Evolutionary conservation across 2,797 vertebrate genomes (phyloP).

Genomic region (Sebastiscus albofasciatus): DNA sequence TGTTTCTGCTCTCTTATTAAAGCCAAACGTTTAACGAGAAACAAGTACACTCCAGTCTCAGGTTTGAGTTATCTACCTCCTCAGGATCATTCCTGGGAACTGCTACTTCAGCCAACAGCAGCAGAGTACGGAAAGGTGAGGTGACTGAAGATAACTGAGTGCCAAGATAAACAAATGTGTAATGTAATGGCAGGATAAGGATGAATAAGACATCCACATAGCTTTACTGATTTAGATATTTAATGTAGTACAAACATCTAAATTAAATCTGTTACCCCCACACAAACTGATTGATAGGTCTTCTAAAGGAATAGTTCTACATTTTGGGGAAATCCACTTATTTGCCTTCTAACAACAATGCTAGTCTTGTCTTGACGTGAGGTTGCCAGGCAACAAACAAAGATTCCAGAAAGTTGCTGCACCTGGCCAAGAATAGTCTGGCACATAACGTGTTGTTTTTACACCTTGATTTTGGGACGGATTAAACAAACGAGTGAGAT

Average conservation of each 20-base stretch:
- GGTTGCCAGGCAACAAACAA: background rate
- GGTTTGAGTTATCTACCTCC: constrained; percentile 17
- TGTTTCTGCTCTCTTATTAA: background rate
- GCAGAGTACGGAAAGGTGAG: background rate
- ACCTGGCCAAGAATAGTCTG: background rate
- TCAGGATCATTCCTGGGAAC: constrained; percentile 28
- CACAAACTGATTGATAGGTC: background rate
- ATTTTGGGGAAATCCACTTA: background rate
- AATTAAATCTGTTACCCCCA: background rate
- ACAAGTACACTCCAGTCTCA: background rate
- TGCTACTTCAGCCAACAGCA: background rate
- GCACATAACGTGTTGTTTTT: background rate
- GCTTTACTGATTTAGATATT: background rate
- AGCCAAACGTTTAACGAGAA: constrained; percentile 9
- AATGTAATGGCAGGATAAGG: background rate
- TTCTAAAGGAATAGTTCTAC: background rate
- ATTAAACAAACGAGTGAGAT: background rate
- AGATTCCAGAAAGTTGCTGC: background rate
- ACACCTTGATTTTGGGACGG: background rate
- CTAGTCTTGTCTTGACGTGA: background rate
- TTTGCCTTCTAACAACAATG: background rate
- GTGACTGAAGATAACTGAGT: constrained; percentile 7
- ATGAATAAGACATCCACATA: background rate
- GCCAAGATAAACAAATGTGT: constrained; percentile 28
- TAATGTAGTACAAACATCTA: background rate